Conservation (phyloP, 2,113 vertebrate genomes). For the Pterocles orientalis region DNA sequence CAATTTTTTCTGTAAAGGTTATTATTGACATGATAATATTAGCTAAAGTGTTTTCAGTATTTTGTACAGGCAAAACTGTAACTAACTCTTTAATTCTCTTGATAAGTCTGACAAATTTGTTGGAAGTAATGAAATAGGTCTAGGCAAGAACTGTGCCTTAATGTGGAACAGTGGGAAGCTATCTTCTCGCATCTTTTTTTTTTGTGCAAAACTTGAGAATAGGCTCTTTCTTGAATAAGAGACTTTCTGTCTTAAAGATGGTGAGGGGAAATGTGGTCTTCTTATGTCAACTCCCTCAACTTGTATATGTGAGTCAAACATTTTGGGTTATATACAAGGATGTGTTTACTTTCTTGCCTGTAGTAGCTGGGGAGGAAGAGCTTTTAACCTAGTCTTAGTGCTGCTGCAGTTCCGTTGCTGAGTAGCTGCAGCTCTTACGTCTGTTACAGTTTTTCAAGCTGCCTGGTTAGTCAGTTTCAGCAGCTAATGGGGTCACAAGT, state of each 20-base stretch:
- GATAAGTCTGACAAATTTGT: not conserved
- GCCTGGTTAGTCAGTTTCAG: not conserved
- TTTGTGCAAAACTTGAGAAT: not conserved
- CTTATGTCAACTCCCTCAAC: not conserved
- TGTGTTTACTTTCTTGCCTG: not conserved
- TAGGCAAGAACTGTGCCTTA: not conserved
- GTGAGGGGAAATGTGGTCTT: not conserved
- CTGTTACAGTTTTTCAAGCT: not conserved
- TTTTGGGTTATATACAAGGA: not conserved
- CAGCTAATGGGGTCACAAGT: accelerated
- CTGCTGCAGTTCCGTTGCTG: not conserved
- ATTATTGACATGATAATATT: not conserved
- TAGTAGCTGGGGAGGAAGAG: not conserved
- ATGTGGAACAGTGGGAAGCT: not conserved
- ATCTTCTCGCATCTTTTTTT: not conserved
- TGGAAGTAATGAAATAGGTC: not conserved
- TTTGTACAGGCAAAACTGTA: not conserved
- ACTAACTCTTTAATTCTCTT: not conserved
- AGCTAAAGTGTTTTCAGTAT: not conserved
- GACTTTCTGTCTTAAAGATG: not conserved
- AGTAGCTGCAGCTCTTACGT: not conserved
- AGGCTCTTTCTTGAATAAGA: not conserved
- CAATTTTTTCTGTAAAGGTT: not conserved
- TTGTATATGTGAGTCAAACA: not conserved
- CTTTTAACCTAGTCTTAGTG: not conserved